Evolutionary conservation across 1,140 invertebrate species (phyloP).

Genomic region (Drosophila truncata): DNA sequence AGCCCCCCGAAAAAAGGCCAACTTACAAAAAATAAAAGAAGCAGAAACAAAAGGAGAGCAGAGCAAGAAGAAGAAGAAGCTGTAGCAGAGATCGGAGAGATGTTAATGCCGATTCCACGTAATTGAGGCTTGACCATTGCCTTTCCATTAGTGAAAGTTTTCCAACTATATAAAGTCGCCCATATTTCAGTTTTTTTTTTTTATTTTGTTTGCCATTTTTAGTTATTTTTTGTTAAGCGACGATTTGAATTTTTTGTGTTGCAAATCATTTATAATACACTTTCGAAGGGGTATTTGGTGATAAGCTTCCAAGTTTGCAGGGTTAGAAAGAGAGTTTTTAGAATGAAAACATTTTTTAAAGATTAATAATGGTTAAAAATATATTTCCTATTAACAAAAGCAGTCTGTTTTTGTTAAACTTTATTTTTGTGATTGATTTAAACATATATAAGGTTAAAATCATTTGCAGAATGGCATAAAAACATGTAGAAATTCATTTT

Average conservation of each 20-base stretch:
- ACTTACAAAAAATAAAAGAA: conserved; percentile 26
- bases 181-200: conserved; percentile 21
- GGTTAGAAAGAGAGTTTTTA: neutral
- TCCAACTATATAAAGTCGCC: conserved; percentile 34
- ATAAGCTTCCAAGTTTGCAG: neutral
- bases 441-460: too few species aligned
- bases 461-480: too few species aligned
- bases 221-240: conserved; percentile 35
- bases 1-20: conserved; percentile 15
- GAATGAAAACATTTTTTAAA: neutral
- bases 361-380: too few species aligned
- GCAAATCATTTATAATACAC: conserved; percentile 17
- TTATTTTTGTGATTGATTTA: too few species aligned
- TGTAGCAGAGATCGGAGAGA: conserved; percentile 31
- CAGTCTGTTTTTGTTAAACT: neutral
- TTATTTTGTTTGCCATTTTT: conserved; percentile 46
- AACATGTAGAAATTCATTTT: neutral
- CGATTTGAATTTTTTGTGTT: conserved; percentile 33
- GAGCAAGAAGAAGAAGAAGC: conserved; percentile 32
- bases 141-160: conserved; percentile 78
- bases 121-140: conserved; percentile 43
- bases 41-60: conserved; percentile 36
- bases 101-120: conserved; percentile 70
- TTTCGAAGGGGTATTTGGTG: neutral
- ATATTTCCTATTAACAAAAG: neutral